These are phyloP conservation scores for Hypomecis punctinalis DNA, from an alignment of 2,888 invertebrate species.

Conservation along the genomic window DNA sequence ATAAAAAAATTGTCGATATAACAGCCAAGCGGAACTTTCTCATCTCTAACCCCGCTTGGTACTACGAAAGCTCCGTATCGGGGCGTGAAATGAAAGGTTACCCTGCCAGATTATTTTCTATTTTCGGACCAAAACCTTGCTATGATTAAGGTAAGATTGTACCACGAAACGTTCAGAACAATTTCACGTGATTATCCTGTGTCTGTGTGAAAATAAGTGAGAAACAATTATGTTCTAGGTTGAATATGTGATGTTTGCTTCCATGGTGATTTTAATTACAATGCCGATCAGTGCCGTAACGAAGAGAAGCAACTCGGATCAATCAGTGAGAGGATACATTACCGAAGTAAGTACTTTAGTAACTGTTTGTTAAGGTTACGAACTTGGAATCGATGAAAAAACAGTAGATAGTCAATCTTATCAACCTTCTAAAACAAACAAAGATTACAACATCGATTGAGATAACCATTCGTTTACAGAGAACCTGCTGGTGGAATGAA, in stretches of 20 bases:
- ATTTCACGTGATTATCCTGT: constrained; percentile 44
- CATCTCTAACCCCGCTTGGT: constrained; percentile 24
- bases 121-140: constrained; percentile 66
- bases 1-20: constrained; percentile 20
- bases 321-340: constrained; percentile 92
- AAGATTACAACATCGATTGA: constrained; percentile 11
- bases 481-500: constrained; percentile 97
- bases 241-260: constrained; percentile 70
- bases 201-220: constrained; percentile 48
- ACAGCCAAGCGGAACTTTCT: constrained; percentile 12
- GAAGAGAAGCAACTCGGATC: constrained; percentile 91
- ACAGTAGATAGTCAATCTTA: constrained; percentile 14
- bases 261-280: constrained; percentile 67
- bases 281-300: constrained; percentile 72
- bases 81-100: constrained; percentile 68
- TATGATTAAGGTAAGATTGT: constrained; percentile 74
- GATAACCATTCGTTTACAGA: constrained; percentile 78
- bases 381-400: constrained; percentile 20
- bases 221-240: constrained; percentile 61
- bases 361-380: background rate
- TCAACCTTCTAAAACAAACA: constrained; percentile 12
- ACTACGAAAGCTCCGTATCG: constrained; percentile 51
- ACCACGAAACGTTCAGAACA: constrained; percentile 34
- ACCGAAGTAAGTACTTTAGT: constrained; percentile 87
- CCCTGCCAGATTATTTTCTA: constrained; percentile 56